Evolutionary conservation across 2,888 invertebrate genomes (phyloP).

Genomic region (Schizotus pectinicornis): DNA sequence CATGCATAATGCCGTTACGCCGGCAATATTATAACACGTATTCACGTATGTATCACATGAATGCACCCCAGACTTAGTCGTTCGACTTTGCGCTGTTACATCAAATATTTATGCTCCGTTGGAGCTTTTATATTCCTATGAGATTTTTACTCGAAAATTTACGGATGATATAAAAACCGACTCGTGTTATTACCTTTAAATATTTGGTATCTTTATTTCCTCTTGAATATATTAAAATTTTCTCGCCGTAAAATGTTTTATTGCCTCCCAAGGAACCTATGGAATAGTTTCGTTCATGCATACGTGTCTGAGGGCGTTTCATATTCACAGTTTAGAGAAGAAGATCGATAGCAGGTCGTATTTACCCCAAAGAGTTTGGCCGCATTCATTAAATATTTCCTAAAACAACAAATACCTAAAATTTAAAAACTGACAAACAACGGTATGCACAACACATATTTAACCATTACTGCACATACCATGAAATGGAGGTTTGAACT

Average conservation of each 20-base stretch:
- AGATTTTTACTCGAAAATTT: slow-evolving; percentile 45
- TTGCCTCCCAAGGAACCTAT: not conserved
- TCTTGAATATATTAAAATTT: slow-evolving; percentile 7
- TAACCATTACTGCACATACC: no score
- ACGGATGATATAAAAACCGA: slow-evolving; percentile 40
- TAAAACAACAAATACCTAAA: no score
- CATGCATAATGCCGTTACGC: slow-evolving; percentile 1
- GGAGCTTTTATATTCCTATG: slow-evolving; percentile 44
- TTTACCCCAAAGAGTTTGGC: no score
- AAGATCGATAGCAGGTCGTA: no score
- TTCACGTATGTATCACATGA: slow-evolving; percentile 41
- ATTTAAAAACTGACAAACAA: no score
- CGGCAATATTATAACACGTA: slow-evolving; percentile 15
- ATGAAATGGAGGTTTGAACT: no score
- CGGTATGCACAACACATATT: no score
- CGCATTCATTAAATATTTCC: no score
- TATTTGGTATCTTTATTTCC: slow-evolving; percentile 32
- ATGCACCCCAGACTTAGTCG: slow-evolving; percentile 37
- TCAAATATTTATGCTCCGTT: slow-evolving; percentile 47
- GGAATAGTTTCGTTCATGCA: no score
- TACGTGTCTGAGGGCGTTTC: no score
- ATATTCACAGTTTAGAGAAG: no score
- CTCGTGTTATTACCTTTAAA: slow-evolving; percentile 34
- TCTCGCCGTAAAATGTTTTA: slow-evolving; percentile 7
- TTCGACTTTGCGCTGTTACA: slow-evolving; percentile 42